phyloP scores from a whole-genome alignment of 2,113 vertebrate genomes.

The Prietella phreatophila region DNA sequence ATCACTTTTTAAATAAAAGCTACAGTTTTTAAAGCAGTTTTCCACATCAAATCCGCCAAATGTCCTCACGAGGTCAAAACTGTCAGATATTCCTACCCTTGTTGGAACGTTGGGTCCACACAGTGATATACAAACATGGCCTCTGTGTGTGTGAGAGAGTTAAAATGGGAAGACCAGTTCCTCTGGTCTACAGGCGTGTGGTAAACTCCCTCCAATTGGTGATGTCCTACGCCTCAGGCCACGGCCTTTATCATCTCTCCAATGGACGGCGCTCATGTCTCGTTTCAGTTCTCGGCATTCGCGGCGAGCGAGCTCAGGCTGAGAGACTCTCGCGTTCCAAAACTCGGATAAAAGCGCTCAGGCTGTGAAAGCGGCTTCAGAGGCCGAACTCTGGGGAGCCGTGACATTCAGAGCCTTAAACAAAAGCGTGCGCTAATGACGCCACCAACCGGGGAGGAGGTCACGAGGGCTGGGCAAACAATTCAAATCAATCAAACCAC shows the following conservation, averaged over 20 bases:
- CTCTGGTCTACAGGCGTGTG: no score
- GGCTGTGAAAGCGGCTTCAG: background rate
- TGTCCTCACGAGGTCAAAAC: background rate
- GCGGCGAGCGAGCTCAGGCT: background rate
- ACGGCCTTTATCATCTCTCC: conserved; percentile 6
- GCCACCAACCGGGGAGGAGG: conserved; percentile 41
- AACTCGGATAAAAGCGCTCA: background rate
- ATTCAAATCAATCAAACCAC: conserved; percentile 66
- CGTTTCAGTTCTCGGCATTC: background rate
- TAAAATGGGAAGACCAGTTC: background rate
- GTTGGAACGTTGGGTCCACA: background rate
- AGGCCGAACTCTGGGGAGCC: conserved; percentile 13
- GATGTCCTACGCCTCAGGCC: conserved; percentile 10
- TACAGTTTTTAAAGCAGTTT: background rate
- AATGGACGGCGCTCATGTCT: background rate
- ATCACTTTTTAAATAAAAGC: background rate
- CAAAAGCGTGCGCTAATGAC: conserved; percentile 38
- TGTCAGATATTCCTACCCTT: no score
- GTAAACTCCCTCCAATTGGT: background rate
- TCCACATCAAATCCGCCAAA: background rate
- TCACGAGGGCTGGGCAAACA: conserved; percentile 39
- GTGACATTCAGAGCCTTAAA: conserved; percentile 71
- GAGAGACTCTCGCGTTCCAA: background rate
- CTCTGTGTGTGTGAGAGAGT: background rate
- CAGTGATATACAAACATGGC: background rate